Conservation (phyloP, 2,888 invertebrate genomes). For the Epinotia nisella region DNA sequence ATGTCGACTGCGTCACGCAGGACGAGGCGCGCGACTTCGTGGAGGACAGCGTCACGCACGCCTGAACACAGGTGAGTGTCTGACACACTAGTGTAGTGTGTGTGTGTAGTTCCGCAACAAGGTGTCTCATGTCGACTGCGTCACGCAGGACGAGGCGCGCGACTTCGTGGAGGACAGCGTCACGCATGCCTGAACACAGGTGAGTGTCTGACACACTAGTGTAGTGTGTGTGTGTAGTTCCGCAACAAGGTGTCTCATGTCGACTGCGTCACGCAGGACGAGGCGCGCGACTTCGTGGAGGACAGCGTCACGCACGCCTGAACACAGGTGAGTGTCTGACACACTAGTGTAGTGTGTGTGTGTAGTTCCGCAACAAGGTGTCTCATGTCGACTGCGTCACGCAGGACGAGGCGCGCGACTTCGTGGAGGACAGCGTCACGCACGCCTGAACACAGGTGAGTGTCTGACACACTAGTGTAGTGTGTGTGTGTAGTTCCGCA, state of each 20-base stretch:
- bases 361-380: constrained; percentile 97
- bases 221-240: no score
- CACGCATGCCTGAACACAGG: constrained; percentile 88
- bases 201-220: no score
- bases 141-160: constrained; percentile 96
- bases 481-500: no score
- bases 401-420: constrained; percentile 97
- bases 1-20: constrained; percentile 97
- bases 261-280: constrained; percentile 97
- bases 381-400: constrained; percentile 99
- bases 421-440: constrained; percentile 98
- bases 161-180: constrained; percentile 99
- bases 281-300: constrained; percentile 99
- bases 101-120: constrained; percentile 98
- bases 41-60: constrained; percentile 98
- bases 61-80: constrained; percentile 66
- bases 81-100: no score
- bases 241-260: constrained; percentile 97
- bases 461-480: no score
- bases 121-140: constrained; percentile 98
- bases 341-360: constrained; percentile 79
- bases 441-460: constrained; percentile 85
- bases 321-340: neutral
- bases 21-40: constrained; percentile 99
- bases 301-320: constrained; percentile 96